Evolutionary conservation across 2,113 vertebrate genomes (phyloP).

Genomic region (Xenopus tropicalis): UCB_Xtro_10.0 CM004450.2:104041501-104042000

Average conservation of each 20-base stretch:
- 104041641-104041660: slow-evolving; percentile 24
- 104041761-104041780: too few species aligned
- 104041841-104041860: too few species aligned
- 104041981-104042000: too few species aligned
- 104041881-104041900: too few species aligned
- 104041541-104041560: slow-evolving; percentile 40
- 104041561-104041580: slow-evolving; percentile 34
- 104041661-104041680: slow-evolving; percentile 26
- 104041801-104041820: too few species aligned
- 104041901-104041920: too few species aligned
- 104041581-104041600: slow-evolving; percentile 25
- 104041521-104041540: slow-evolving; percentile 71
- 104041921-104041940: too few species aligned
- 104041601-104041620: slow-evolving; percentile 34
- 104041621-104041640: slow-evolving; percentile 29
- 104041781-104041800: too few species aligned
- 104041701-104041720: slow-evolving; percentile 38
- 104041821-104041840: too few species aligned
- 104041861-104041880: too few species aligned
- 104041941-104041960: too few species aligned
- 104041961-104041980: too few species aligned
- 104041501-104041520: slow-evolving; percentile 75
- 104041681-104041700: slow-evolving; percentile 35
- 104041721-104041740: slow-evolving; percentile 10
- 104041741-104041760: slow-evolving; percentile 3